Conservation (phyloP, 2,888 invertebrate genomes). For the Prosapia bicincta region DNA sequence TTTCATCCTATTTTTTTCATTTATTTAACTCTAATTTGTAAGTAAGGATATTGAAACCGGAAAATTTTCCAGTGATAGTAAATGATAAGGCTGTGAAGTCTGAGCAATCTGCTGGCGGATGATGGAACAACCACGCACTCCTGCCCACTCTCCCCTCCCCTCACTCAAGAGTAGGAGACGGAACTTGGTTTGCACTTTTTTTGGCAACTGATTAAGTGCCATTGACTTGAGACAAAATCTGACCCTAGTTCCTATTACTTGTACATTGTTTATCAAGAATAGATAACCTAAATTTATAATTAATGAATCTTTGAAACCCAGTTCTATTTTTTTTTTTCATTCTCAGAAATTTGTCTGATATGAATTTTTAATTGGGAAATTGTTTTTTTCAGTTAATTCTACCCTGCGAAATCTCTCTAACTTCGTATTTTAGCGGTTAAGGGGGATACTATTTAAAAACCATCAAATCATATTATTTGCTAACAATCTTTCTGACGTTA, state of each 20-base stretch:
- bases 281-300: not conserved
- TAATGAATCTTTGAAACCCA: not conserved
- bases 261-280: not conserved
- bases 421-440: too few species aligned
- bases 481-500: too few species aligned
- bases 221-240: not conserved
- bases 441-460: too few species aligned
- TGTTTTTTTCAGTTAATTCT: too few species aligned
- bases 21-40: not conserved
- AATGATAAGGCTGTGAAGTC: not conserved
- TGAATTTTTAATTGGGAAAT: not conserved
- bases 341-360: not conserved
- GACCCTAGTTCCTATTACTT: not conserved
- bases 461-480: too few species aligned
- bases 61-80: not conserved
- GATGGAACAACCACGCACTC: not conserved
- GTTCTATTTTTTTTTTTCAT: not conserved
- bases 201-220: not conserved
- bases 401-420: too few species aligned
- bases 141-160: not conserved
- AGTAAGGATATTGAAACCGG: not conserved
- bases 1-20: not conserved
- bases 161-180: too few species aligned
- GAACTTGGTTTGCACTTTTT: not conserved
- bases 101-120: not conserved